A percentile compares a stretch with the other conserved stretches of the same genome.
phyloP scores from a whole-genome alignment of 2,888 invertebrate species.

The Podotricha telesiphe region DNA sequence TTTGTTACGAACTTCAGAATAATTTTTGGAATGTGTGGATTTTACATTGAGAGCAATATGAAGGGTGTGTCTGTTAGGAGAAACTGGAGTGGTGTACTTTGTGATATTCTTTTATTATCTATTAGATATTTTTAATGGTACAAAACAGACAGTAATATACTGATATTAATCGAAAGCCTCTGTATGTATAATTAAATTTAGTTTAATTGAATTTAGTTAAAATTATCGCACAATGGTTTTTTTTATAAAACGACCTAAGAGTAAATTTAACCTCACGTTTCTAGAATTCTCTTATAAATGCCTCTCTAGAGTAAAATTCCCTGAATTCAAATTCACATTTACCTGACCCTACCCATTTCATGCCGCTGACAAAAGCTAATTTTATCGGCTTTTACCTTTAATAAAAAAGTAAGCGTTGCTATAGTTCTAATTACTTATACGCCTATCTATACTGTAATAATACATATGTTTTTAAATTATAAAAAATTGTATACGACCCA shows the following conservation, averaged over 20 bases:
- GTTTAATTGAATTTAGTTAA: neutral
- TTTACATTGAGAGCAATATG: constrained; percentile 16
- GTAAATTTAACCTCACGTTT: constrained; percentile 7
- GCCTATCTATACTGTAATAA: neutral
- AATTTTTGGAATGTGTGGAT: constrained; percentile 49
- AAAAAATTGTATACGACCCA: no score
- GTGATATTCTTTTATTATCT: neutral
- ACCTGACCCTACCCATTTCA: constrained; percentile 19
- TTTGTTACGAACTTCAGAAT: constrained; percentile 49
- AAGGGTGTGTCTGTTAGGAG: constrained; percentile 4
- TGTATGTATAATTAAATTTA: neutral
- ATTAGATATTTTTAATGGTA: neutral
- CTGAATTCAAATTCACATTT: constrained; percentile 13
- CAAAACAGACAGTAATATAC: neutral
- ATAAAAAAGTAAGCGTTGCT: constrained; percentile 1
- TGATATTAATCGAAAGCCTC: neutral
- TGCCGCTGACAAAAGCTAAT: constrained; percentile 10
- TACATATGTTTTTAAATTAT: no score
- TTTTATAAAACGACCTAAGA: neutral
- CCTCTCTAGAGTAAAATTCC: constrained; percentile 14
- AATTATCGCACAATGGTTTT: neutral
- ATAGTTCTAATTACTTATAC: neutral
- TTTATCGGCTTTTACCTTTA: constrained; percentile 9
- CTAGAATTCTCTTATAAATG: constrained; percentile 6
- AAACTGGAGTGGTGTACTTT: neutral